Percentiles rank a stretch among this genome's conserved stretches.
These are phyloP conservation scores for Archocentrus centrarchus DNA, from an alignment of 2,113 vertebrate species.

Conservation along the genomic window DNA sequence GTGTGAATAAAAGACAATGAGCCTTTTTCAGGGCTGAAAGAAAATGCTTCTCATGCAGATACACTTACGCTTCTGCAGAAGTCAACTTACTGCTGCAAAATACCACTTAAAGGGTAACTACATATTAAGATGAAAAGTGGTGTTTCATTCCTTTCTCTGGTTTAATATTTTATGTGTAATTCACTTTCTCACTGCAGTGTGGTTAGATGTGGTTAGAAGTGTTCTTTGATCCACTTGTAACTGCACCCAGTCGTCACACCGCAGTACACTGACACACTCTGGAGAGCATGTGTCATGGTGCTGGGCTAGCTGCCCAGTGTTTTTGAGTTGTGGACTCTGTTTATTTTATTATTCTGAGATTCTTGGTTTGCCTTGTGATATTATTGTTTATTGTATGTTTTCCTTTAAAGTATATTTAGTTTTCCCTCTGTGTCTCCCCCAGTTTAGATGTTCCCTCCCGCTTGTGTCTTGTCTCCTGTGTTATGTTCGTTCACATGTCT, in stretches of 20 bases:
- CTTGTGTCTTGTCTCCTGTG: no score
- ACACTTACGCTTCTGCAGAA: no score
- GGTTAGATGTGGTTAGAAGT: not conserved
- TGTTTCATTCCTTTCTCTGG: not conserved
- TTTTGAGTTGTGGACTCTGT: no score
- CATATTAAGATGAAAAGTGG: not conserved
- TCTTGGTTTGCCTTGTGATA: no score
- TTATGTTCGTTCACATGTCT: no score
- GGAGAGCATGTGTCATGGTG: not conserved
- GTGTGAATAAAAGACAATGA: conserved; percentile 24
- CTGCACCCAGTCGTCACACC: not conserved
- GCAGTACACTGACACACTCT: not conserved
- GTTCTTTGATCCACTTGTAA: not conserved
- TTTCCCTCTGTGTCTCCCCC: no score
- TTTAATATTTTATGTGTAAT: conserved; percentile 3
- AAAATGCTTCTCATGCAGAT: not conserved
- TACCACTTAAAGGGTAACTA: not conserved
- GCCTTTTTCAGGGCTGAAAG: conserved; percentile 5
- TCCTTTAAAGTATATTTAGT: no score
- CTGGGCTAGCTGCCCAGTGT: no score
- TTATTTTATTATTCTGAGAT: no score
- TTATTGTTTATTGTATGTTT: no score
- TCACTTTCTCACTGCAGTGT: not conserved
- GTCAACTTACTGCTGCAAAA: not conserved
- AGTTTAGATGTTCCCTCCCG: no score